Base-by-base conservation (phyloP, 2,113 vertebrate genomes). In the Malurus cyaneus region DNA sequence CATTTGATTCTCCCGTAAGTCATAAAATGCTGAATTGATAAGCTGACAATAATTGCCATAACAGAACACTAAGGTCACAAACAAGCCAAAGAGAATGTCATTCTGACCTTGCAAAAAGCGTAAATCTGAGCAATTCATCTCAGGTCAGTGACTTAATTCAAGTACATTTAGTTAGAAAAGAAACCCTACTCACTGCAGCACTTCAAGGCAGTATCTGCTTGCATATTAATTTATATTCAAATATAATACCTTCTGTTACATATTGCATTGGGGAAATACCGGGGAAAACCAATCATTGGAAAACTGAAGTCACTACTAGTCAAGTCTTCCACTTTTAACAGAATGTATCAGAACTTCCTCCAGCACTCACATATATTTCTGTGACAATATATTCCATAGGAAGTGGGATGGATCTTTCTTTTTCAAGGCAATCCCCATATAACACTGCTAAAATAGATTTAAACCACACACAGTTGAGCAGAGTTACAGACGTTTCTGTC, bases 21-120 rank as follows among this genome's bases (percentile, higher is more conserved):
- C 83, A 94, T 65, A 59, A 92, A 86, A 80, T 21, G 72, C 65
- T 88, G 64, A 94, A 96, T 87, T 91, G 94, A 76, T 87, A 77
- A 78, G 18, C 11, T 69, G 56, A 94, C 32, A 73, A 32, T 60
- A 92, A 66, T 8, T 91, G 60, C 32, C 25, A 70, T 12, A 52
- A 62, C 19, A 80, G 42, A 92, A 86, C 26, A 47, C 42, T 28
- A 85, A 94, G 71, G 31, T 76, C 50, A 84, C 66, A 84, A 82
- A 80, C 8, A 91, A 56, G 31, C 32, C 49, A 81, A 65, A 62
- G 15, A 36, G 23, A 88, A 60, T 17, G 19, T 69, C 34, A 52
- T 72, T 89, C 66, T 88, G 54, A 85, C 47, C 29, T 73, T 29
- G 31, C 44, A 92, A 61, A 14, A 73, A 46, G 26, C 12, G 0